These are phyloP conservation scores for Caenorhabditis briggsae DNA, from an alignment of 1,140 invertebrate species.

Conservation along the genomic window DNA sequence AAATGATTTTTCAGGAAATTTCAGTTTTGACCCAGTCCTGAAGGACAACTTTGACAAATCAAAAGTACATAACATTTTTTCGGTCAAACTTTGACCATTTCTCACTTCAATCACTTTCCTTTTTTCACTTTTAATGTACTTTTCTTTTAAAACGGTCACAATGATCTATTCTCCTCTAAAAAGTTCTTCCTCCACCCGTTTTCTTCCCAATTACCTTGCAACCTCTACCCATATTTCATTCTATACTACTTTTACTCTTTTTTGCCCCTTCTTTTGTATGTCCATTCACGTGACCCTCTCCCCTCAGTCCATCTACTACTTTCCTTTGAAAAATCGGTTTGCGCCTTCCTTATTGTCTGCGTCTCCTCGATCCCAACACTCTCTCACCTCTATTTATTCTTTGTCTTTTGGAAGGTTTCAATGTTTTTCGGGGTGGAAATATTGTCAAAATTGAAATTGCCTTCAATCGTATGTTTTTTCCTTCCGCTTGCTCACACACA, in stretches of 20 bases:
- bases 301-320: too few species aligned
- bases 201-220: conserved; percentile 11
- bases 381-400: neutral
- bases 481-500: too few species aligned
- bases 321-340: conserved; percentile 52
- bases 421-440: too few species aligned
- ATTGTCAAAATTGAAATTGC: neutral
- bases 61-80: too few species aligned
- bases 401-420: neutral
- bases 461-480: neutral
- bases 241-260: neutral
- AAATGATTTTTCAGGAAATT: too few species aligned
- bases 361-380: neutral
- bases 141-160: too few species aligned
- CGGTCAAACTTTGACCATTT: too few species aligned
- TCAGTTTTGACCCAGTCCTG: too few species aligned
- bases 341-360: conserved; percentile 31
- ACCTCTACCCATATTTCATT: neutral
- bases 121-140: neutral
- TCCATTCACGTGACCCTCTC: conserved; percentile 39
- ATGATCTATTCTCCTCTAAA: too few species aligned
- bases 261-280: neutral
- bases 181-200: too few species aligned
- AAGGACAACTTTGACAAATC: too few species aligned
- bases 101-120: neutral